Percentiles rank a stretch among this genome's conserved stretches.
Evolutionary conservation across 2,797 vertebrate genomes (phyloP).

Genomic region (Enoplosus armatus): DNA sequence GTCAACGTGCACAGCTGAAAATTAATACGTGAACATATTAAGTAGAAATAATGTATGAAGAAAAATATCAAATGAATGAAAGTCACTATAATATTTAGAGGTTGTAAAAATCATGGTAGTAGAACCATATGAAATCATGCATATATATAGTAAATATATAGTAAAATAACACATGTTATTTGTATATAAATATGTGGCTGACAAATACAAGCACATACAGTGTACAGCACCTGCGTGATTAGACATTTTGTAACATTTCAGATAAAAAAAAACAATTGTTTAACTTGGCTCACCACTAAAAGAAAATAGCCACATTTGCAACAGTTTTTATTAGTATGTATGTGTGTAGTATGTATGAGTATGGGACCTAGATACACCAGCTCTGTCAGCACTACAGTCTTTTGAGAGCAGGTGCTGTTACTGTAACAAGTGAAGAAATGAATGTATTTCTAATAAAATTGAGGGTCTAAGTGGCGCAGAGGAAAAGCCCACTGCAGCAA

Average conservation of each 20-base stretch:
- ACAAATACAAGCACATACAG: neutral
- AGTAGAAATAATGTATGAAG: neutral
- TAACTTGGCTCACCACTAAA: neutral
- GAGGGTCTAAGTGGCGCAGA: neutral
- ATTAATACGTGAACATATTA: neutral
- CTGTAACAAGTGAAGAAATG: neutral
- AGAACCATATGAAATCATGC: neutral
- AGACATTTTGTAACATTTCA: neutral
- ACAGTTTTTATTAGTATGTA: neutral
- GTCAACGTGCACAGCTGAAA: neutral
- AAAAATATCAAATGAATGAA: neutral
- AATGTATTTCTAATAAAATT: constrained; percentile 1
- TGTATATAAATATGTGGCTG: no score
- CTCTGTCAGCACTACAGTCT: neutral
- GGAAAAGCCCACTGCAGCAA: constrained; percentile 11
- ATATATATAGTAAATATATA: no score
- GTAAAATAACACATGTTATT: no score
- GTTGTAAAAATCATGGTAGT: neutral
- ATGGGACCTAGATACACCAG: neutral
- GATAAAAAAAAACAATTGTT: neutral
- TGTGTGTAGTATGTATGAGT: no score
- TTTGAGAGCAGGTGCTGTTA: constrained; percentile 4
- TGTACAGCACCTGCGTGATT: neutral
- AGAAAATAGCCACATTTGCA: neutral
- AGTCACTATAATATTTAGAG: neutral